phyloP scores from a whole-genome alignment of 2,113 vertebrate genomes.

The Crotalus tigris region DNA sequence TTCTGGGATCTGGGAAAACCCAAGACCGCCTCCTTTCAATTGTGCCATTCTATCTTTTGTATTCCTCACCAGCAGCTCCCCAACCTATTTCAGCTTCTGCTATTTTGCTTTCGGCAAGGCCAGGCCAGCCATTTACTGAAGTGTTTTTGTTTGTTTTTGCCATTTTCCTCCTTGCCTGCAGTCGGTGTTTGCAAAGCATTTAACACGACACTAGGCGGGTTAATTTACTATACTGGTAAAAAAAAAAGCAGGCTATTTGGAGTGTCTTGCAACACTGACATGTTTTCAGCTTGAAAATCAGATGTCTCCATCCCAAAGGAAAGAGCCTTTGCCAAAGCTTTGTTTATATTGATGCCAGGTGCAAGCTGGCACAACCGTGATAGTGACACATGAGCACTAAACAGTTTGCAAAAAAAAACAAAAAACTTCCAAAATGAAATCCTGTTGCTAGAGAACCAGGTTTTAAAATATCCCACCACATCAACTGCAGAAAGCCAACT shows the following conservation, averaged over 20 bases:
- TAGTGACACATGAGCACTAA: constrained; percentile 68
- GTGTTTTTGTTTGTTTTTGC: constrained; percentile 70
- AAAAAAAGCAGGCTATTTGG: constrained; percentile 56
- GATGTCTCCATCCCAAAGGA: constrained; percentile 70
- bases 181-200: constrained; percentile 70
- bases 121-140: constrained; percentile 49
- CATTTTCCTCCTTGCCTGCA: constrained; percentile 59
- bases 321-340: constrained; percentile 67
- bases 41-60: constrained; percentile 14
- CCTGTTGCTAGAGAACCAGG: constrained; percentile 47
- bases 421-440: constrained; percentile 54
- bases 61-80: constrained; percentile 26
- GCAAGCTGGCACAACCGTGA: constrained; percentile 68
- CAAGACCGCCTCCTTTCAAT: constrained; percentile 5
- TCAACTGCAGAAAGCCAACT: constrained; percentile 45
- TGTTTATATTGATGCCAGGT: constrained; percentile 70
- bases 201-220: constrained; percentile 72
- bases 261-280: constrained; percentile 66
- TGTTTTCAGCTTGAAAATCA: constrained; percentile 71
- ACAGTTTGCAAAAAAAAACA: constrained; percentile 52
- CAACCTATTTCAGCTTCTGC: constrained; percentile 2
- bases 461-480: constrained; percentile 48
- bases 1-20: constrained; percentile 10
- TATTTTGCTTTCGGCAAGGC: constrained; percentile 38
- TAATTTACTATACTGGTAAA: constrained; percentile 65